Evolutionary conservation across 2,797 vertebrate genomes (phyloP).

Genomic region (Oceanodroma leucorhoa): DNA sequence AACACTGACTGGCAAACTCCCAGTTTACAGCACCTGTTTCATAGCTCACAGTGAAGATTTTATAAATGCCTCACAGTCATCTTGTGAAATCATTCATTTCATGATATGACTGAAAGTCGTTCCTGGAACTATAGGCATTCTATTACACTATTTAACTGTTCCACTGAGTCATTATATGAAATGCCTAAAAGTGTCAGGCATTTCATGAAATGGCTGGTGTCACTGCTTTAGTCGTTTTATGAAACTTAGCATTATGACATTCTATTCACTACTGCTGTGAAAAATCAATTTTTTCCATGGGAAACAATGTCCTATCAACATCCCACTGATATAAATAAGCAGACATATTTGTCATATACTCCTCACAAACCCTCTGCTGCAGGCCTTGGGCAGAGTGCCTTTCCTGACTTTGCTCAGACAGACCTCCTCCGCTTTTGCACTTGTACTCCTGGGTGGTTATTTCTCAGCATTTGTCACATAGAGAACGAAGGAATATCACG

Average conservation of each 20-base stretch:
- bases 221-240: not conserved
- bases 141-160: constrained; percentile 37
- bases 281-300: not conserved
- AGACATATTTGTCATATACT: not conserved
- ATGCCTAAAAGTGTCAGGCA: not conserved
- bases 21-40: constrained; percentile 25
- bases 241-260: constrained; percentile 1
- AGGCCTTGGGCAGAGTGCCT: not conserved
- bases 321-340: constrained; percentile 17
- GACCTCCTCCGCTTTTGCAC: not conserved
- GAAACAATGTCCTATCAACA: constrained; percentile 15
- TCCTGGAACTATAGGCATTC: constrained; percentile 37
- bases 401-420: not conserved
- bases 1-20: constrained; percentile 39
- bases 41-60: constrained; percentile 22
- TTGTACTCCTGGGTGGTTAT: not conserved
- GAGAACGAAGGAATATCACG: not conserved
- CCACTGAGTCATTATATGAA: not conserved
- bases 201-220: constrained; percentile 21
- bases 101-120: not conserved
- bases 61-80: constrained; percentile 27
- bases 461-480: not conserved
- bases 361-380: not conserved
- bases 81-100: constrained; percentile 41
- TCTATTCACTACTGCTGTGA: not conserved